phyloP scores from a whole-genome alignment of 1,140 invertebrate genomes.

The Matsumurasca onukii region DNA sequence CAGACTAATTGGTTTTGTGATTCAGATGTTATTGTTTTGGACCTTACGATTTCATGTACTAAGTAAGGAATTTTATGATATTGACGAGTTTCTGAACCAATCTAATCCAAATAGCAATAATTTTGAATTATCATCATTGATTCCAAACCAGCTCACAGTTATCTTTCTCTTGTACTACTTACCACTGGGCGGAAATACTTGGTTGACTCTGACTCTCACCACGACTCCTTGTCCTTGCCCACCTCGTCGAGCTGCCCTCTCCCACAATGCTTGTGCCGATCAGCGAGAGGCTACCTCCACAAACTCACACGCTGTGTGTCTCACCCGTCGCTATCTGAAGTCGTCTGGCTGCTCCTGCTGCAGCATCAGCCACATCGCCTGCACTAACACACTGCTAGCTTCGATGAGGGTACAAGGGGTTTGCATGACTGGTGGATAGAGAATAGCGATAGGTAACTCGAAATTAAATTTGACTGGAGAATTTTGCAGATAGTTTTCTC shows the following conservation, averaged over 20 bases:
- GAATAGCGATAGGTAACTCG: too few relatives aligned
- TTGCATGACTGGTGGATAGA: too few relatives aligned
- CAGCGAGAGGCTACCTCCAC: conserved; percentile 87
- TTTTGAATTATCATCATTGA: not conserved
- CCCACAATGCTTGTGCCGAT: conserved; percentile 75
- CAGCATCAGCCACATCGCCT: conserved; percentile 99
- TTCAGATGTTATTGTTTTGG: not conserved
- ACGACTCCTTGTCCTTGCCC: conserved; percentile 81
- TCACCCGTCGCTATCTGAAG: conserved; percentile 96
- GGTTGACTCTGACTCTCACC: conserved; percentile 88
- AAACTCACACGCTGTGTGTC: conserved; percentile 93
- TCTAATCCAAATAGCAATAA: not conserved
- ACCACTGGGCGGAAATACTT: conserved; percentile 98
- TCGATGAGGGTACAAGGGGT: too few relatives aligned
- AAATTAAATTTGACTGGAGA: too few relatives aligned
- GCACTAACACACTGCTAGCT: conserved; percentile 42
- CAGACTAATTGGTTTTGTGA: not conserved
- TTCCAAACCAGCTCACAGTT: not conserved
- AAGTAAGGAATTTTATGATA: not conserved
- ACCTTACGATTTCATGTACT: not conserved
- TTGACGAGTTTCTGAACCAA: not conserved
- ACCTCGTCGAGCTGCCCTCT: conserved; percentile 87
- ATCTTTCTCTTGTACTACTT: conserved; percentile 50
- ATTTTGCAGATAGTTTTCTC: too few relatives aligned
- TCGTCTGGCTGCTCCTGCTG: conserved; percentile 92